Base-by-base conservation (phyloP, 2,888 invertebrate genomes). In the Sepiola atlantica region DNA sequence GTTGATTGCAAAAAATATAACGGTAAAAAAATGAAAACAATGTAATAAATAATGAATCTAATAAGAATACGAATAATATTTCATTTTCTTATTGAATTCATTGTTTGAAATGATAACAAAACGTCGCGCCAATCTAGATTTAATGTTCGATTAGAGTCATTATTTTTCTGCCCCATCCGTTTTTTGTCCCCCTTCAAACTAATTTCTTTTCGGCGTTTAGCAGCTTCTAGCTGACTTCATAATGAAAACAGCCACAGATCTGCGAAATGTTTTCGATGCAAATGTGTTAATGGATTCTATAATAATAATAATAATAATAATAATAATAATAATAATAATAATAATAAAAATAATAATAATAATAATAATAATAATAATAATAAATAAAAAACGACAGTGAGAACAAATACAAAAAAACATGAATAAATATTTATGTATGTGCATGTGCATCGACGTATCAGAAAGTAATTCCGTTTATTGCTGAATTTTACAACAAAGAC, bases 41-140 rank as follows among this genome's bases (percentile, higher is more conserved):
- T 77, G 32, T n/a, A 77, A 61, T 45, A 45, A 77, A 32, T 77
- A 77, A n/a, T 77, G 77, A 77, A 32, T 77, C n/a, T 77, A 12
- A 16, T 77, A 77, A 14, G 32, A 77, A 77, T 32, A 32, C 32
- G 32, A 77, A 77, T 77, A 77, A 77, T 77, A 77, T 77, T 77
- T 77, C 77, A 77, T 77, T 77, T 77, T 77, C 77, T 77, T 77
- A 77, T 77, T 77, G 77, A 77, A 77, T 77, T 77, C 77, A 77
- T 77, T 77, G 32, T 77, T 77, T 77, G 77, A 77, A 77, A 32
- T n/a, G 77, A 77, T 77, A 77, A 32, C 77, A 3, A 77, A 77
- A 14, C 77, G 77, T 77, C 61, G 32, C 77, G 32, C 77, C 77
- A 77, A 77, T 77, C n/a, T 77, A 77, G 77, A 77, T 77, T 77